phyloP scores from a whole-genome alignment of 2,113 vertebrate genomes.

The Cinclus mexicanus region DNA sequence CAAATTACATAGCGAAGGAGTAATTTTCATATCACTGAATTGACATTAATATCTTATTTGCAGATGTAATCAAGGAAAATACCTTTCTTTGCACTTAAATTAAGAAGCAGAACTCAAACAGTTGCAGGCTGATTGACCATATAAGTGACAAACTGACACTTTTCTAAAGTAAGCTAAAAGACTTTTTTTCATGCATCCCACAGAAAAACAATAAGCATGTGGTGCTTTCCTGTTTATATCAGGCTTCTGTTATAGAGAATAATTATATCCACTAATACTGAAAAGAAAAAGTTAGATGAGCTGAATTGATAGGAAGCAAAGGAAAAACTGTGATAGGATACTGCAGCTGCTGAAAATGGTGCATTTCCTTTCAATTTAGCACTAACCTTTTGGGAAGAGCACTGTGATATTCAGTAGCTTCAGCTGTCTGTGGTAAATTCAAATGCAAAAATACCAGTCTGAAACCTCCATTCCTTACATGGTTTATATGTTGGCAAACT shows the following conservation, averaged over 20 bases:
- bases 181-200: neutral
- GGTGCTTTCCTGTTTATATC: neutral
- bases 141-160: slow-evolving; percentile 6
- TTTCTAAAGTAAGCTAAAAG: neutral
- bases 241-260: neutral
- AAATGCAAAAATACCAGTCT: slow-evolving; percentile 34
- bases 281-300: neutral
- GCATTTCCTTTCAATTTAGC: slow-evolving; percentile 4
- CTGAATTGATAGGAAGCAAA: neutral
- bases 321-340: neutral
- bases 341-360: neutral
- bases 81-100: slow-evolving; percentile 56
- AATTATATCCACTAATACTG: neutral
- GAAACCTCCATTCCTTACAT: neutral
- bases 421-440: slow-evolving; percentile 10
- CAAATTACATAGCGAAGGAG: slow-evolving; percentile 68
- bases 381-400: neutral
- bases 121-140: slow-evolving; percentile 47
- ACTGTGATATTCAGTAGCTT: slow-evolving; percentile 7
- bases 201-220: neutral
- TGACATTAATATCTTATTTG: slow-evolving; percentile 75
- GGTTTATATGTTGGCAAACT: slow-evolving; percentile 20
- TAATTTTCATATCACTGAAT: slow-evolving; percentile 71
- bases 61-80: slow-evolving; percentile 73
- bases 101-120: slow-evolving; percentile 32